Conservation (phyloP, 2,797 vertebrate genomes). For the Cebuella pygmaea region DNA sequence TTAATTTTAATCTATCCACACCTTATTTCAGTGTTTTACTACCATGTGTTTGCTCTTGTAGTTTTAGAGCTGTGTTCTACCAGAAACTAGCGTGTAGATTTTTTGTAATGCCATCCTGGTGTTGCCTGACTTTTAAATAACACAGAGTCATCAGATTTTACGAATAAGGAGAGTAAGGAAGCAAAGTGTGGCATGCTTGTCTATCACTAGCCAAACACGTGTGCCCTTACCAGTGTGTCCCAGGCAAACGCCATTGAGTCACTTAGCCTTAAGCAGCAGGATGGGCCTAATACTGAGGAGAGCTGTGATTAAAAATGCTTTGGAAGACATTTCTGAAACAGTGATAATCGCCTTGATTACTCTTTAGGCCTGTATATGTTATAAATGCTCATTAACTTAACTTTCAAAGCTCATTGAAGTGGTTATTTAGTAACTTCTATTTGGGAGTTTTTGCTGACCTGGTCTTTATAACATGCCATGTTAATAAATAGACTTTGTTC, state of each 20-base stretch:
- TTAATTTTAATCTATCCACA: background rate
- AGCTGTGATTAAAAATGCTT: background rate
- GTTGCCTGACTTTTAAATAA: background rate
- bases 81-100: background rate
- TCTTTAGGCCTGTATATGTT: background rate
- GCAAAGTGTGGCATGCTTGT: background rate
- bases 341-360: background rate
- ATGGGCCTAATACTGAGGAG: accelerated
- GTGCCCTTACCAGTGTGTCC: background rate
- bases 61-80: background rate
- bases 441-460: conserved; percentile 24
- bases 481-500: conserved; percentile 35
- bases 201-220: background rate
- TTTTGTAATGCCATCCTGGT: background rate
- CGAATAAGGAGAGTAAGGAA: background rate
- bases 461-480: background rate
- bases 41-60: background rate
- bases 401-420: background rate
- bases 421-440: background rate
- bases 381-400: conserved; percentile 11
- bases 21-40: background rate
- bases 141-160: background rate
- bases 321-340: background rate
- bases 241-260: background rate
- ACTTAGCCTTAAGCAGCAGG: background rate